A percentile compares a stretch with the other conserved stretches of the same genome.
phyloP scores from a whole-genome alignment of 2,797 vertebrate genomes.

The Lerista edwardsae region DNA sequence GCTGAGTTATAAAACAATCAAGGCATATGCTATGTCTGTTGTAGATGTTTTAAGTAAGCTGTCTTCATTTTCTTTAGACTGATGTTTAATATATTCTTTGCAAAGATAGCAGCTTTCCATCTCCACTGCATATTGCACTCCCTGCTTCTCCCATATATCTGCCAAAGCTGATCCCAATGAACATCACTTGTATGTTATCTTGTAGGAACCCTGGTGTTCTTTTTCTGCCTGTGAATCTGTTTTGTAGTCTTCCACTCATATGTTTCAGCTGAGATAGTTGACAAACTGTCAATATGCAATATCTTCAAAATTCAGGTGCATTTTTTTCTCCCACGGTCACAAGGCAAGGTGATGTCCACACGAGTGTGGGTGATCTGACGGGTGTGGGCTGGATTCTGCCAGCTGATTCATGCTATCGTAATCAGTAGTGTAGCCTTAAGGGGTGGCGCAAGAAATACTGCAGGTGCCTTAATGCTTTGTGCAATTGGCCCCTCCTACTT shows the following conservation, averaged over 20 bases:
- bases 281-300: slow-evolving; percentile 4
- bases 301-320: too few relatives aligned
- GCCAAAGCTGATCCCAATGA: slow-evolving; percentile 59
- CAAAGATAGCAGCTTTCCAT: slow-evolving; percentile 58
- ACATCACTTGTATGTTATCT: slow-evolving; percentile 33
- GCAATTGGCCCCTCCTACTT: too few relatives aligned
- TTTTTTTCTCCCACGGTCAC: neutral
- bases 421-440: too few relatives aligned
- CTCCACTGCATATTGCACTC: slow-evolving; percentile 53
- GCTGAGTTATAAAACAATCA: slow-evolving; percentile 45
- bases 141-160: slow-evolving; percentile 47
- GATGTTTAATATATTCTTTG: slow-evolving; percentile 50
- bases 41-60: slow-evolving; percentile 20
- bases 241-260: slow-evolving; percentile 30
- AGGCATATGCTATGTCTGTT: slow-evolving; percentile 46
- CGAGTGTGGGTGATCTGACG: neutral
- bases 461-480: too few relatives aligned
- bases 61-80: slow-evolving; percentile 59
- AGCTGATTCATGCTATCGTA: too few relatives aligned
- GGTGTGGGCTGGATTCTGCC: too few relatives aligned
- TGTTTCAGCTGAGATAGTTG: slow-evolving; percentile 34
- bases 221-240: slow-evolving; percentile 7
- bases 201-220: slow-evolving; percentile 43
- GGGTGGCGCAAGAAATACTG: too few relatives aligned
- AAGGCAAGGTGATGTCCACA: neutral